phyloP scores from a whole-genome alignment of 2,797 vertebrate species.

The Chromis chromis region DNA sequence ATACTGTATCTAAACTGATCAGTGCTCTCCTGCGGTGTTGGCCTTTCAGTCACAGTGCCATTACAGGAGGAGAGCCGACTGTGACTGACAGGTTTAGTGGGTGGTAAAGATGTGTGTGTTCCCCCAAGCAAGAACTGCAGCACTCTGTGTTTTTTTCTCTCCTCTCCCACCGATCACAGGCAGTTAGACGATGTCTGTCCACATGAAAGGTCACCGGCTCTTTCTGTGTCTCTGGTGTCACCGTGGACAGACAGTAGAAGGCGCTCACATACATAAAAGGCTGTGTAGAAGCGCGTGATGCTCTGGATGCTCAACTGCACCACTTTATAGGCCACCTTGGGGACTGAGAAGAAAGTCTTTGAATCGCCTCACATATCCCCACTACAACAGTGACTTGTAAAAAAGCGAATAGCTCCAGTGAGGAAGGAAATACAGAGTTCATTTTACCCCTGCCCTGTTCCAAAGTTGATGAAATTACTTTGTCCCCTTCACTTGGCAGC shows the following conservation, averaged over 20 bases:
- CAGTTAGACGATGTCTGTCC: slow-evolving; percentile 60
- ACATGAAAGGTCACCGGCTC: slow-evolving; percentile 68
- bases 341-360: slow-evolving; percentile 17
- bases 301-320: slow-evolving; percentile 36
- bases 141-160: slow-evolving; percentile 4
- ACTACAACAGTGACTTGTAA: slow-evolving; percentile 22
- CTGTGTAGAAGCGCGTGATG: slow-evolving; percentile 6
- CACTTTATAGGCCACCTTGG: slow-evolving; percentile 42
- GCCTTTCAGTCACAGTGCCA: slow-evolving; percentile 65
- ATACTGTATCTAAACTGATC: slow-evolving; percentile 45
- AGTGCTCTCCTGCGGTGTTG: slow-evolving; percentile 53
- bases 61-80: slow-evolving; percentile 51
- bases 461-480: slow-evolving; percentile 68
- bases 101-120: slow-evolving; percentile 65
- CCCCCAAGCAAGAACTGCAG: slow-evolving; percentile 42
- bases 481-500: slow-evolving; percentile 60
- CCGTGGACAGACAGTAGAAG: slow-evolving; percentile 25
- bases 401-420: slow-evolving; percentile 37
- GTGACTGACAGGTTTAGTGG: slow-evolving; percentile 74
- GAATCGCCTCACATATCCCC: slow-evolving; percentile 15
- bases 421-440: slow-evolving; percentile 45
- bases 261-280: slow-evolving; percentile 35
- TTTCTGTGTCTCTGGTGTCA: slow-evolving; percentile 48
- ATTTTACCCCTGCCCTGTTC: slow-evolving; percentile 33
- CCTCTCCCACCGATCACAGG: slow-evolving; percentile 61